A percentile compares a stretch with the other conserved stretches of the same genome.
phyloP scores from a whole-genome alignment of 2,888 invertebrate genomes.

The Troides helena region DNA sequence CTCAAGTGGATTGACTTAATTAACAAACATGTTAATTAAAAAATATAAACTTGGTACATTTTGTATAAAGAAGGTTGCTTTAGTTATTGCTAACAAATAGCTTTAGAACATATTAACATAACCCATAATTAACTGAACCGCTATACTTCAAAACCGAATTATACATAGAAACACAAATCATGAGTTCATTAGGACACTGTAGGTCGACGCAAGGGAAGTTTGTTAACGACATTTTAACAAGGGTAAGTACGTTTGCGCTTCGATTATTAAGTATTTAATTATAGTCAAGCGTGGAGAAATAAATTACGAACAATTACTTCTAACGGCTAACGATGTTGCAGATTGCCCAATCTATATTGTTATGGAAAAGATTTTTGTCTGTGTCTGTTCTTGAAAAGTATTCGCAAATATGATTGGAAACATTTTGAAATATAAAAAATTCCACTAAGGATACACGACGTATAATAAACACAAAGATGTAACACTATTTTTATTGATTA shows the following conservation, averaged over 20 bases:
- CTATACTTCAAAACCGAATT: slow-evolving; percentile 58
- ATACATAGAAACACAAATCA: slow-evolving; percentile 63
- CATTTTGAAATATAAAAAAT: too few species aligned
- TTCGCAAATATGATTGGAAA: too few species aligned
- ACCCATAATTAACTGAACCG: slow-evolving; percentile 39
- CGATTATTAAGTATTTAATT: slow-evolving; percentile 76
- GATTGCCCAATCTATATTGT: slow-evolving; percentile 57
- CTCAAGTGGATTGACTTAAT: too few species aligned
- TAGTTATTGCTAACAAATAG: too few species aligned
- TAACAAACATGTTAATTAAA: too few species aligned
- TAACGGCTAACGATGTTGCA: slow-evolving; percentile 64
- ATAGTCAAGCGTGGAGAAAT: slow-evolving; percentile 61
- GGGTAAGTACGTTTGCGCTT: slow-evolving; percentile 51
- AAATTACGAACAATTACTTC: slow-evolving; percentile 73
- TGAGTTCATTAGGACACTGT: slow-evolving; percentile 60
- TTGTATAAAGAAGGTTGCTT: too few species aligned
- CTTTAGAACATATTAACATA: too few species aligned
- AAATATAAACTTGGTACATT: too few species aligned
- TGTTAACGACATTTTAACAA: slow-evolving; percentile 61
- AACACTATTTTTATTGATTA: too few species aligned
- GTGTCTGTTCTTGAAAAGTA: background rate
- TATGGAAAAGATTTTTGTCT: background rate
- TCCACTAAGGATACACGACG: too few species aligned
- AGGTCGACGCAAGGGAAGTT: slow-evolving; percentile 37
- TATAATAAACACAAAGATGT: too few species aligned